Evolutionary conservation across 2,888 invertebrate genomes (phyloP), one percentile per base, ranked within the genome.

Genomic region (Pandemis cinnamomeana): DNA sequence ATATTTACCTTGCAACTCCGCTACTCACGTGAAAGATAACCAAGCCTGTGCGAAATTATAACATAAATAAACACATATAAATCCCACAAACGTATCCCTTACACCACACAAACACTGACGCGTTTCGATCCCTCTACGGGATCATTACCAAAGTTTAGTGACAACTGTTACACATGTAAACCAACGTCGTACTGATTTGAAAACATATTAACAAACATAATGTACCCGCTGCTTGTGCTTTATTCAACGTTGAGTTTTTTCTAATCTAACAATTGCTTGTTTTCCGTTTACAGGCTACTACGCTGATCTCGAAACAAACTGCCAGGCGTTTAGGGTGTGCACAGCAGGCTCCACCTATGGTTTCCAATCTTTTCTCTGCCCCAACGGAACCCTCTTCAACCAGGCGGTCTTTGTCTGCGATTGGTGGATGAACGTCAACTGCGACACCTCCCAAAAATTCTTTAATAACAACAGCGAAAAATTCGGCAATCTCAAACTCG

Each of bases 401-500:
- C 96, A 96, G 87, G 95, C 95, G 67, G 92, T 96, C 3, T 92
- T 95, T 74, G 96, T 96, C 2, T 96, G 96, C 79, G 96, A 96
- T 80, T 96, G 96, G 96, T 96, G 96, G 96, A 95, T 95, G 90
- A 95, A 95, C 79, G 96, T 96, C 0, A 93, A 95, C 77, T 96
- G 96, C 79, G 88, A 91, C 51, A 84, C 91, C 44, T 91, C 95
- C 3, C 87, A 89, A 73, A 87, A 90, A 73, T 80, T 86, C 6
- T 90, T 91, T 77, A 92, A 89, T 76, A 86, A 83, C 42, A 90
- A 91, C 75, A 94, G 93, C 61, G 89, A 94, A 58, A 91, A 92
- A 77, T 91, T 92, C 42, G 93, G 85, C 71, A 93, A 91, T 74
- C 85, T 95, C 27, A 91, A 91, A 81, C 80, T 95, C 66, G 95